phyloP scores from a whole-genome alignment of 2,888 invertebrate species.

The Pogonocherus hispidulus region DNA sequence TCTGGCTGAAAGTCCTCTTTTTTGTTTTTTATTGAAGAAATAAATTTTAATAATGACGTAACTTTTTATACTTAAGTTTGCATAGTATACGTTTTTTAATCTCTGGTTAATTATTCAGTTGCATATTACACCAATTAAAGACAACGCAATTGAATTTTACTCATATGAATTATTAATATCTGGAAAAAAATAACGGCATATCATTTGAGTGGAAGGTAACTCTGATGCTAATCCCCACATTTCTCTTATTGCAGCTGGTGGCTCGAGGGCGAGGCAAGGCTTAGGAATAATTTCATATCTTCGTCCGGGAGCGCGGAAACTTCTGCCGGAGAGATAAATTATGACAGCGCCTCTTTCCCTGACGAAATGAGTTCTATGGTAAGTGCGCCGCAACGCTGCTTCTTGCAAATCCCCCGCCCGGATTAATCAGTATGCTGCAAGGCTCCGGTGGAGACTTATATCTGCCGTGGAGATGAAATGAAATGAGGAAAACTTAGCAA shows the following conservation, averaged over 20 bases:
- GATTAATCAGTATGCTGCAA: conserved; percentile 68
- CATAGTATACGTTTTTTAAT: too few species aligned
- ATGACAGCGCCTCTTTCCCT: conserved; percentile 53
- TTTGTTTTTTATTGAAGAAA: too few species aligned
- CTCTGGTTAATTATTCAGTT: too few species aligned
- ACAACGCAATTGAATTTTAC: too few species aligned
- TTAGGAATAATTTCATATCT: conserved; percentile 15
- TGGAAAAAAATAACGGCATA: too few species aligned
- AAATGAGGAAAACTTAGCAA: conserved; percentile 70
- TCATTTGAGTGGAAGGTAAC: too few species aligned
- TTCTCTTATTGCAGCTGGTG: background rate
- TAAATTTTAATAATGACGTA: too few species aligned
- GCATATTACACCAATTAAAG: too few species aligned
- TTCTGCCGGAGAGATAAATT: conserved; percentile 47
- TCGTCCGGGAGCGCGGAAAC: conserved; percentile 22
- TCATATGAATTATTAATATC: background rate
- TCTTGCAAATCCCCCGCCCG: conserved; percentile 62
- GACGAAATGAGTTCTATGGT: conserved; percentile 57
- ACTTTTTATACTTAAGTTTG: too few species aligned
- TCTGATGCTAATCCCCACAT: background rate
- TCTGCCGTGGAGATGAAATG: conserved; percentile 68
- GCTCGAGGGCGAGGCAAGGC: background rate
- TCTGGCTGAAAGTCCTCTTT: too few species aligned
- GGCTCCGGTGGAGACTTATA: conserved; percentile 66
- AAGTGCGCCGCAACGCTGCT: conserved; percentile 47